Conservation (phyloP, 2,888 invertebrate genomes). For the Drosophila falleni region DNA sequence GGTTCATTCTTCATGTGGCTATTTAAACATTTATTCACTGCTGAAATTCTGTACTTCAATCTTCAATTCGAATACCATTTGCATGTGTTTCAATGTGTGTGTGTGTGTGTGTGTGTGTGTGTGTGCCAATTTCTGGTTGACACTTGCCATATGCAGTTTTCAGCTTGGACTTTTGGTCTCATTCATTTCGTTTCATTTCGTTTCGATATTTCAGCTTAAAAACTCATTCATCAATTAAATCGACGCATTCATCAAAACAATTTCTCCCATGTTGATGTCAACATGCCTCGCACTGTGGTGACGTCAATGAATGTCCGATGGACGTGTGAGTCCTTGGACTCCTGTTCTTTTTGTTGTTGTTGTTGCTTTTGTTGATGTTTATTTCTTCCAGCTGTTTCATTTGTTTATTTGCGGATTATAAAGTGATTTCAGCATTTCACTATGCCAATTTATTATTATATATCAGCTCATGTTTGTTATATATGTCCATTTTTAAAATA, state of each 20-base stretch:
- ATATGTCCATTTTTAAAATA: too few relatives aligned
- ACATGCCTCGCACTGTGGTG: constrained; percentile 51
- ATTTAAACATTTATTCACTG: constrained; percentile 55
- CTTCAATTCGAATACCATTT: not conserved
- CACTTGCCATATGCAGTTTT: constrained; percentile 38
- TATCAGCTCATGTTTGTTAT: too few relatives aligned
- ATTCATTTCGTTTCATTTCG: constrained; percentile 23
- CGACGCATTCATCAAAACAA: constrained; percentile 83
- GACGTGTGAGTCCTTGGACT: constrained; percentile 21
- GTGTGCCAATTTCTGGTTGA: constrained; percentile 24
- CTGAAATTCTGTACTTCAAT: constrained; percentile 5
- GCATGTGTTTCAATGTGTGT: not conserved
- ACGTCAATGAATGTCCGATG: constrained; percentile 28
- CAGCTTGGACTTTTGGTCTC: constrained; percentile 16
- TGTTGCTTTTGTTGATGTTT: not conserved
- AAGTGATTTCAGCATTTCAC: not conserved
- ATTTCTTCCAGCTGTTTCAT: constrained; percentile 47
- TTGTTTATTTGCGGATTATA: constrained; percentile 42
- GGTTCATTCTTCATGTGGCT: constrained; percentile 39
- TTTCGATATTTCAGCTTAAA: constrained; percentile 75
- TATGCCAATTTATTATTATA: too few relatives aligned
- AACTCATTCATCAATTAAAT: constrained; percentile 84
- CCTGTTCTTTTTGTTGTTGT: not conserved
- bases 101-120: constrained; percentile 1
- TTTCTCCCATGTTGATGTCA: constrained; percentile 71